phyloP scores from a whole-genome alignment of 2,888 invertebrate genomes.

The Plebejus anna region DNA sequence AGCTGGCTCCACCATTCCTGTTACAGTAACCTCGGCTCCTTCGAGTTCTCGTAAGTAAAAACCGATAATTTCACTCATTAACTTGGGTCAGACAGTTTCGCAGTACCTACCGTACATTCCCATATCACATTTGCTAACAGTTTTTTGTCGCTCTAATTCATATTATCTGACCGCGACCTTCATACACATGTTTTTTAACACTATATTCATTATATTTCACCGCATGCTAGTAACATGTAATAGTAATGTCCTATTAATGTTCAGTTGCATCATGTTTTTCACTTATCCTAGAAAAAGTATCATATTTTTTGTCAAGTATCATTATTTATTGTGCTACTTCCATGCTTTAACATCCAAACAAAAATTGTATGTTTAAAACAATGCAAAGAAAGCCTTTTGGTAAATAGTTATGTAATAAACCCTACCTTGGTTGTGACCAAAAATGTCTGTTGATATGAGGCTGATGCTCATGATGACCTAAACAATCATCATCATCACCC shows the following conservation, averaged over 20 bases:
- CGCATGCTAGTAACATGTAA: background rate
- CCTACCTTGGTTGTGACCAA: background rate
- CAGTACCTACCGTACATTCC: background rate
- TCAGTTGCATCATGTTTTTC: background rate
- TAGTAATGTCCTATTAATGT: background rate
- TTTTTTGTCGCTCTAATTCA: constrained; percentile 21
- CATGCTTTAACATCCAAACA: background rate
- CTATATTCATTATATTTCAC: background rate
- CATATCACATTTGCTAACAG: background rate
- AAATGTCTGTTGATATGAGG: constrained; percentile 4
- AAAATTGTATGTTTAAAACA: background rate
- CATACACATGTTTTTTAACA: background rate
- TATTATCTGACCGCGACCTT: constrained; percentile 13
- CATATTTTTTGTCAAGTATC: background rate
- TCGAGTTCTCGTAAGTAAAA: constrained; percentile 66
- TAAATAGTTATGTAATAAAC: constrained; percentile 1
- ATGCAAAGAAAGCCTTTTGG: background rate
- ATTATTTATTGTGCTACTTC: background rate
- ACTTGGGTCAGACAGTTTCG: background rate
- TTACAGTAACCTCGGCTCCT: constrained; percentile 57
- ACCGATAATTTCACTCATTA: constrained; percentile 31
- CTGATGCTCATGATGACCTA: constrained; percentile 15
- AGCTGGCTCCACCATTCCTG: constrained; percentile 56
- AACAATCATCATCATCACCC: constrained; percentile 11
- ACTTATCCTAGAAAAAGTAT: background rate